Conservation (phyloP, 37 sponge, comb jelly and placozoan genomes). For the Aplysina aerophoba region DNA sequence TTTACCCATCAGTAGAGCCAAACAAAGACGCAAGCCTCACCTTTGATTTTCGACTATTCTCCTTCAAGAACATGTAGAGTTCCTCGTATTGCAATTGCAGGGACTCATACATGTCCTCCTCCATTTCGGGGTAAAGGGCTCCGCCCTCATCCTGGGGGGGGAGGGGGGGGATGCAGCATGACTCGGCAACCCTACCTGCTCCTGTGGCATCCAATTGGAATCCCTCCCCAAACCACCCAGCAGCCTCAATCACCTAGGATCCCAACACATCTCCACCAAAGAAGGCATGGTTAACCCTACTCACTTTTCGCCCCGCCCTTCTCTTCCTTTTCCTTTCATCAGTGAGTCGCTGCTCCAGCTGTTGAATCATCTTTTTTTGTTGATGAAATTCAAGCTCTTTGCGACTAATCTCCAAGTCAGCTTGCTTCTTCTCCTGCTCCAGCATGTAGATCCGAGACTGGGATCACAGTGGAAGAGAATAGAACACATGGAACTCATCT, state of each 20-base stretch:
- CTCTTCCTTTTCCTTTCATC: slow-evolving; percentile 50
- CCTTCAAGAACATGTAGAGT: slow-evolving; percentile 65
- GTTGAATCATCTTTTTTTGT: slow-evolving; percentile 31
- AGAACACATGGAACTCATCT: not conserved
- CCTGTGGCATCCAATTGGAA: not conserved
- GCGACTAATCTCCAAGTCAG: slow-evolving; percentile 74
- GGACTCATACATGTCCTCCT: slow-evolving; percentile 54
- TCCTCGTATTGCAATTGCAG: slow-evolving; percentile 57
- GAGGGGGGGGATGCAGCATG: not conserved
- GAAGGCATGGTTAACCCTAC: slow-evolving; percentile 22
- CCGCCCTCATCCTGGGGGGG: slow-evolving; percentile 27
- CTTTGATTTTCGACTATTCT: slow-evolving; percentile 63
- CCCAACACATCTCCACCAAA: not conserved
- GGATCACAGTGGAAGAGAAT: not conserved
- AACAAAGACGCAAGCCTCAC: too few relatives aligned
- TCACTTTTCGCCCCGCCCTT: slow-evolving; percentile 42
- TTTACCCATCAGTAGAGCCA: too few relatives aligned
- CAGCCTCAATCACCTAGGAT: not conserved
- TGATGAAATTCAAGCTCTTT: slow-evolving; percentile 42
- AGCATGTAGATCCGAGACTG: slow-evolving; percentile 93
- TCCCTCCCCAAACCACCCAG: not conserved
- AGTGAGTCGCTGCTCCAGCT: slow-evolving; percentile 39
- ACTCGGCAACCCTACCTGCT: not conserved
- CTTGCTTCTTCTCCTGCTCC: slow-evolving; percentile 75
- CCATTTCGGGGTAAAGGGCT: slow-evolving; percentile 53